Conservation (phyloP, 2,888 invertebrate genomes). For the Monoplex corrugatus region DNA sequence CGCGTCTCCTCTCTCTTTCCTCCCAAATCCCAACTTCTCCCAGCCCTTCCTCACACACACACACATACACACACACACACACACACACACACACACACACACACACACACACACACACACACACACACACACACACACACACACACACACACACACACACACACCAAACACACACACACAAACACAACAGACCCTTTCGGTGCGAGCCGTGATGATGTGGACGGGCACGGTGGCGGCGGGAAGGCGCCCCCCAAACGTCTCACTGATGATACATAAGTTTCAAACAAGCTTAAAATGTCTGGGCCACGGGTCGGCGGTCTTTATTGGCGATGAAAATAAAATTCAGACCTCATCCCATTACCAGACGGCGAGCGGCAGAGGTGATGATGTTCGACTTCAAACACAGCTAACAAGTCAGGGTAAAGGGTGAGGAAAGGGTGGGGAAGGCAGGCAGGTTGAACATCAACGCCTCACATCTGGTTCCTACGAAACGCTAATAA, state of each 20-base stretch:
- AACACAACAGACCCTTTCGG: neutral
- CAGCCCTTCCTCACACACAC: neutral
- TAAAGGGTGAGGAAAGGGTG: neutral
- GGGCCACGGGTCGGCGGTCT: constrained; percentile 33
- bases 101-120: constrained; percentile 8
- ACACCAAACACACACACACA: neutral
- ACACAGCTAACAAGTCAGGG: constrained; percentile 36
- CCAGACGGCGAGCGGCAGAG: neutral
- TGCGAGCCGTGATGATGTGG: neutral
- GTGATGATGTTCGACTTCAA: constrained; percentile 37
- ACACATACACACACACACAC: neutral
- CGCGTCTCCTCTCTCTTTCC: too few species aligned
- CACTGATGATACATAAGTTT: constrained; percentile 36
- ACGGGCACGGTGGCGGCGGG: neutral
- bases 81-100: neutral
- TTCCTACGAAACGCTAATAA: too few species aligned
- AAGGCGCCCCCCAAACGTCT: constrained; percentile 40
- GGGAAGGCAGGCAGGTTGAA: too few species aligned
- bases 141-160: neutral
- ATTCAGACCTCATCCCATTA: neutral
- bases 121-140: constrained; percentile 24
- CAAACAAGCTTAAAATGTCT: constrained; percentile 20
- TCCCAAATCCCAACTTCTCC: too few species aligned
- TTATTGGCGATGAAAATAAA: constrained; percentile 47
- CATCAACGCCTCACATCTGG: too few species aligned